Base-by-base conservation (phyloP, 1,140 invertebrate genomes). In the Chironomus tepperi region DNA sequence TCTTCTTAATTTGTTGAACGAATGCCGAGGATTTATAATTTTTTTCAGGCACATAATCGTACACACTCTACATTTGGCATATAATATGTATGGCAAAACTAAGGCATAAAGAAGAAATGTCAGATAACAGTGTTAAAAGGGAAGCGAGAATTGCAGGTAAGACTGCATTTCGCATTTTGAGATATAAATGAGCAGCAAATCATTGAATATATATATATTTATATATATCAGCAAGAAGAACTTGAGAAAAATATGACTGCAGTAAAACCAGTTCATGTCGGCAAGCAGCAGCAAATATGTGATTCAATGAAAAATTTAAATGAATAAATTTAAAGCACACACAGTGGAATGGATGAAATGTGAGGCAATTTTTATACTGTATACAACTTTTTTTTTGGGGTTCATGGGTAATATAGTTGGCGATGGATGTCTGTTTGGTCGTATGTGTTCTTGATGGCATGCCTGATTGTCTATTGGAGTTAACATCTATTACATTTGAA, bases 81-180 rank as follows among this genome's bases (percentile, higher is more conserved):
- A 34, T 34, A 34, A 34, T 34, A 34, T 34, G 24, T 34, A 57
- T 57, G 12, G 47, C 47, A 57, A 12, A n/a, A 57, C 47, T 57
- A 12, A 57, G 47, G 12, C 47, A 57, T 70, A 70, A 70, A 18
- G n/a, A 18, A 70, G 65, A 70, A 70, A 70, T 70, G 65, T 70
- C 65, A 19, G 65, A 70, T 70, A 70, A 19, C 16, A 70, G 65
- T 70, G 65, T 70, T 70, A 70, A 70, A 70, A 70, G 65, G 65
- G 65, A 70, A 70, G 65, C 65, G 65, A 70, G 65, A 70, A 70
- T 57, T 57, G 47, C 47, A 12, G 12, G n/a, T 34, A 34, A 34
- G 24, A 57, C 47, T 57, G 47, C 9, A 57, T 57, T 57, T 57
- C 47, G 47, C 47, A 57, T 57, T 57, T 57, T 57, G 47, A 57